A percentile compares a stretch with the other conserved stretches of the same genome.
These are phyloP conservation scores for Fratercula arctica DNA, from an alignment of 2,797 vertebrate genomes.

Conservation along the genomic window DNA sequence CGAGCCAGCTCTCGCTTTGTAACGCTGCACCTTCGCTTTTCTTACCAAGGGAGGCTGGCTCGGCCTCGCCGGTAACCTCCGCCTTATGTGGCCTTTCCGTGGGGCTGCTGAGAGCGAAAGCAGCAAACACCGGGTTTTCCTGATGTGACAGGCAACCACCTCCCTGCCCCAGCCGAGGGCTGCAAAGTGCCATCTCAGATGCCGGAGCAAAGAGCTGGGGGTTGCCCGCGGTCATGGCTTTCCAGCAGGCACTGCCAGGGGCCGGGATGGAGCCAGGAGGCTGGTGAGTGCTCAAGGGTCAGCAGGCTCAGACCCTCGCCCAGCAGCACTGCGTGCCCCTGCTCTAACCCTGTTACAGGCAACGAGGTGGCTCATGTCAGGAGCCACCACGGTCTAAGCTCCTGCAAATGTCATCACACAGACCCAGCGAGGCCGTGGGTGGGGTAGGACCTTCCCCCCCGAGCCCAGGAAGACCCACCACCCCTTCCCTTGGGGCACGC, in stretches of 20 bases:
- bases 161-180: neutral
- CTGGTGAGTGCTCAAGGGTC: neutral
- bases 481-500: fast-evolving
- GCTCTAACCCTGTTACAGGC: neutral
- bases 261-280: neutral
- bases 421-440: neutral
- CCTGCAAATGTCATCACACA: neutral
- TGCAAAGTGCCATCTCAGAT: neutral
- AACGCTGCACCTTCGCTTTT: neutral
- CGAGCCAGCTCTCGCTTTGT: neutral
- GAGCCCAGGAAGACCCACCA: neutral
- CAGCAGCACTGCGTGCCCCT: neutral
- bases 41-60: neutral
- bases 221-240: neutral
- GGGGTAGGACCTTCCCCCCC: neutral
- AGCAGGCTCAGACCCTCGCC: neutral
- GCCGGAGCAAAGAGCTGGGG: neutral
- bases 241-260: neutral
- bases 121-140: neutral
- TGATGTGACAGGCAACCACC: neutral
- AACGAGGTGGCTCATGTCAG: fast-evolving
- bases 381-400: neutral
- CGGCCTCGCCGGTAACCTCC: fast-evolving
- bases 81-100: fast-evolving
- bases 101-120: neutral